phyloP scores from a whole-genome alignment of 2,113 vertebrate species.

The Dascyllus trimaculatus region DNA sequence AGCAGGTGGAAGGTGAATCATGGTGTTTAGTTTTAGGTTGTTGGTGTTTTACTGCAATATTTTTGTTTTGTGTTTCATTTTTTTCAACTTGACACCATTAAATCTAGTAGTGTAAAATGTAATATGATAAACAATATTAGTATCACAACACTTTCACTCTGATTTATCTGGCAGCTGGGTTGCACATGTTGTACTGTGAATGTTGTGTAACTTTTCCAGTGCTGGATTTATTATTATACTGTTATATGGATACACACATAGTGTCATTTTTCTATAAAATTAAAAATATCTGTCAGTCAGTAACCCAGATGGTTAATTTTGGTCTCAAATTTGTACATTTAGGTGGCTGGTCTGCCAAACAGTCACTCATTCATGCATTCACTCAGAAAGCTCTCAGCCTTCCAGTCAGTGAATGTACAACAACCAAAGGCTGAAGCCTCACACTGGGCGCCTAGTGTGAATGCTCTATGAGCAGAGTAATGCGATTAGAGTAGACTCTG shows the following conservation, averaged over 20 bases:
- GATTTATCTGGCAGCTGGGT: not conserved
- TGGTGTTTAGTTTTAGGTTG: too few relatives aligned
- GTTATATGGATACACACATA: not conserved
- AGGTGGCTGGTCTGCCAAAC: conserved; percentile 15
- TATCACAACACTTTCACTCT: too few relatives aligned
- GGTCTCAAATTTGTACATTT: conserved; percentile 19
- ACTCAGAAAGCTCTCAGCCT: conserved; percentile 42
- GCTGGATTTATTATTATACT: not conserved
- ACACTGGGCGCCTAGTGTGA: conserved; percentile 58
- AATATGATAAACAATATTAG: not conserved
- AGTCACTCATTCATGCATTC: conserved; percentile 50
- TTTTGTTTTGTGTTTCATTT: not conserved
- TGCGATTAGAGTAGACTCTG: conserved; percentile 79
- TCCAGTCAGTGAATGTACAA: conserved; percentile 51
- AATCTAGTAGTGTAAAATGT: not conserved
- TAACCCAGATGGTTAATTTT: conserved; percentile 20
- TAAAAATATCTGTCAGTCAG: conserved; percentile 1
- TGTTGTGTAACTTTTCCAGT: not conserved
- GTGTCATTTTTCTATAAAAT: too few relatives aligned
- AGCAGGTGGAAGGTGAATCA: too few relatives aligned
- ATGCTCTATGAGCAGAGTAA: conserved; percentile 76
- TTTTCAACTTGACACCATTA: not conserved
- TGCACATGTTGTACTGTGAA: not conserved
- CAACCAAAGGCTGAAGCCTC: conserved; percentile 61
- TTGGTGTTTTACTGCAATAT: too few relatives aligned